Evolutionary conservation across 2,888 invertebrate species (phyloP).

Genomic region (Protophormia terraenovae): DNA sequence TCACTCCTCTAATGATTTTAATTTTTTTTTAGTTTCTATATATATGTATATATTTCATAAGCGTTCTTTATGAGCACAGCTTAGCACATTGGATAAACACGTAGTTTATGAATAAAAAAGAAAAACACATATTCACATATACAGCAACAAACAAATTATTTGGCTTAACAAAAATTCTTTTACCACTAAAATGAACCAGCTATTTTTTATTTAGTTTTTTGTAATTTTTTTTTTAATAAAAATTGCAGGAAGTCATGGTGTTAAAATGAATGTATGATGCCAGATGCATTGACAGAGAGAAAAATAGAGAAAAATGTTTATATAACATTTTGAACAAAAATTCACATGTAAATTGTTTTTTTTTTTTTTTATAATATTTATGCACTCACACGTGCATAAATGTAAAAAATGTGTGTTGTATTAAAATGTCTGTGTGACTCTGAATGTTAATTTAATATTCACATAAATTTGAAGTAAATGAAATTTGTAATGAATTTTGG

Average conservation of each 20-base stretch:
- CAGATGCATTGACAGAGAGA: background rate
- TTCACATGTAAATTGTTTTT: background rate
- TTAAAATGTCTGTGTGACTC: no score
- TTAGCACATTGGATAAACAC: background rate
- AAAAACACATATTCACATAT: background rate
- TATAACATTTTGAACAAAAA: background rate
- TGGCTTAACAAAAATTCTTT: background rate
- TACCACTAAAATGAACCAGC: background rate
- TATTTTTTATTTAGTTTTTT: background rate
- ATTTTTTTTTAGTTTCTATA: no score
- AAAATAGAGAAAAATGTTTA: background rate
- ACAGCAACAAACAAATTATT: background rate
- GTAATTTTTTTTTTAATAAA: background rate
- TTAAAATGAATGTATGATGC: slow-evolving; percentile 1
- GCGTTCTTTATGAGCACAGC: background rate
- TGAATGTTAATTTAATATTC: no score
- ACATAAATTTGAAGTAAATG: no score
- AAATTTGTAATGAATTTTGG: no score
- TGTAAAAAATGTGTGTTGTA: no score
- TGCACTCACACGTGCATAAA: background rate
- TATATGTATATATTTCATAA: background rate
- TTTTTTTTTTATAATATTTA: background rate
- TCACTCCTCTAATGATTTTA: background rate
- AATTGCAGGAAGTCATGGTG: background rate
- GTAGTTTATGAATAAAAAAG: background rate